Base-by-base conservation (phyloP, 30 jellyfish, hydroid and myxozoan species). In the Cassiopea xamachana region DNA sequence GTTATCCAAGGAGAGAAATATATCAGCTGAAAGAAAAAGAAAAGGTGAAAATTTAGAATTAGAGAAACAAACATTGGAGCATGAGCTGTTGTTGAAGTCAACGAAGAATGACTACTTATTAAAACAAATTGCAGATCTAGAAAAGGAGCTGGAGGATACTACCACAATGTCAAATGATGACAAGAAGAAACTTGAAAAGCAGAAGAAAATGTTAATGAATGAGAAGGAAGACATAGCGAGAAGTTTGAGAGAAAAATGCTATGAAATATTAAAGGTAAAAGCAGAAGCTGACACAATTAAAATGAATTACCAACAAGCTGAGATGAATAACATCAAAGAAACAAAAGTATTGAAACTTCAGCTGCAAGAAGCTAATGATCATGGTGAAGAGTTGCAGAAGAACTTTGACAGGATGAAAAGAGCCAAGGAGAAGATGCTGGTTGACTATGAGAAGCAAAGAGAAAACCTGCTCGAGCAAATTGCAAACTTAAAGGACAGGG, bases 351-450 rank as follows among this genome's bases (percentile, higher is more conserved):
- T 84, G n/a, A 44, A 19, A 5, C 3, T 45, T 1, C 62, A 70
- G n/a, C 73, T 84, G 8, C 79, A 69, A 19, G 85, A 87, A 73
- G 84, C 73, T 4, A 75, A 68, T 18, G 79, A 79, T 13, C 62
- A 47, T 12, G 46, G 77, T 19, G 93, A 86, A 55, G 76, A 46
- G 76, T 51, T 86, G 81, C 79, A 73, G 69, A 67, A 3, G 75
- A 76, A 86, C 58, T 76, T 86, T 86, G 93, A 76, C 67, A 76
- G 93, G 47, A 62, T 86, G 82, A 86, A 74, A n/a, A 86, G 48
- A 15, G 93, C 87, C 46, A 74, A 75, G 60, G 87, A 86, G 18
- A 61, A 77, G 48, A 74, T 86, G 73, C 27, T 75, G 76, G n/a
- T 19, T 14, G 82, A 86, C 48, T 74, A 39, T 18, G 87, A 86